Evolutionary conservation across 2,797 vertebrate genomes (phyloP), one percentile per base, ranked within the genome.

Genomic region (Chaenodraco wilsoni): DNA sequence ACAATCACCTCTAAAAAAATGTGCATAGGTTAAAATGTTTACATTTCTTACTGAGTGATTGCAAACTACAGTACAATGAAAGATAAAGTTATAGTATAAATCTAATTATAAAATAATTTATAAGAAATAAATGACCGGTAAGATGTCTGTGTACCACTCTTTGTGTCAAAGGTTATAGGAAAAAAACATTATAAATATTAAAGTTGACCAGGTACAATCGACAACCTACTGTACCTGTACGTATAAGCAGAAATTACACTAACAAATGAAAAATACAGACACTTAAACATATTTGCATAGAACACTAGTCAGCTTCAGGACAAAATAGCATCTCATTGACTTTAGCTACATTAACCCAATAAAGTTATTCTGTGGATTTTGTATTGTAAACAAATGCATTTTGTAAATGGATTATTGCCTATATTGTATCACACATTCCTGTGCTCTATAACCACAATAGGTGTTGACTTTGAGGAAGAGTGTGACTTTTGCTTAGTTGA

Each of bases 401-500:
- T 43, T 21, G 44, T 0, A 10, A 12, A 37, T 50, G 4, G 33
- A 59, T 33, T 51, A 37, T 17, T 14, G 13, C 0, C 0, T 3
- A 13, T 13, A 37, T 37, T 37, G 21, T 17, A 40, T 33, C n/a
- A 46, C 23, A 27, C 37, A 43, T 13, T 46, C 6, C n/a, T 37
- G 12, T 15, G 52, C 65, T 27, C 14, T 52, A 23, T 16, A 64
- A 44, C 58, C 43, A 46, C 59, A 65, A 46, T 27, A 19, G 31
- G 33, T 46, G 54, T n/a, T 60, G 33, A 19, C 65, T 81, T 82
- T 58, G 21, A 86, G 60, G 51, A 78, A 81, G 46, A 71, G 16
- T 67, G 46, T 60, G 74, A 79, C 78, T 69, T 72, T 58, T 74
- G 43, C 59, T 75, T 52, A 57, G 70, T 67, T 44, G 70, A 82